Evolutionary conservation across 2,888 invertebrate species (phyloP), one percentile per base, ranked within the genome.

Genomic region (Xestia xanthographa): DNA sequence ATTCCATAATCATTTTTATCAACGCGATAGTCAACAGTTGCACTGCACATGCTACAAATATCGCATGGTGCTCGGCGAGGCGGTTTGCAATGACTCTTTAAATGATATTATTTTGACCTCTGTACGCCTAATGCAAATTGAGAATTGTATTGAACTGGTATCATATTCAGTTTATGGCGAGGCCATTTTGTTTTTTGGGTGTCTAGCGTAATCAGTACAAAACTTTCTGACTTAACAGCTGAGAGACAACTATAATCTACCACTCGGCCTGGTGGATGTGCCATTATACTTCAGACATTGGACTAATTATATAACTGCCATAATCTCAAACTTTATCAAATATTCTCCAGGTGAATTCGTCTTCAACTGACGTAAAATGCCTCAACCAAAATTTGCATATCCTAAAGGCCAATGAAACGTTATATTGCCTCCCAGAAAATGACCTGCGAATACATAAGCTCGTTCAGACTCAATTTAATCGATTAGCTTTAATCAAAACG

Each of bases 401-500:
- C 9, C 34, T 20, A 69, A 26, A 43, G 29, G 8, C 17, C 3
- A 48, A 34, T 26, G 11, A 58, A 58, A 22, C n/a, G 9, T 5
- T 20, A 29, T 8, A 41, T 20, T n/a, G 17, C 22, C 29, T 43
- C 22, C 26, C 45, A 22, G 50, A 56, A 45, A 41, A 29, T 48
- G n/a, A 29, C 34, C 60, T 45, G 22, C 11, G n/a, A 26, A 75
- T 68, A 58, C 43, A 69, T 76, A 38, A 70, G 43, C 22, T 53
- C 34, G 48, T 17, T 68, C 38, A 60, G 50, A 83, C 67, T 50
- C 43, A 66, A 50, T 62, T 5, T 58, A 79, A 83, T 81, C 84
- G 79, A 81, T 83, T 83, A 72, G 12, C 20, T 83, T 79, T 79
- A 79, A 81, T 81, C 68, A 69, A 73, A 73, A 62, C 66, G 50